phyloP scores from a whole-genome alignment of 2,888 invertebrate genomes.

The Apotomis betuletana region DNA sequence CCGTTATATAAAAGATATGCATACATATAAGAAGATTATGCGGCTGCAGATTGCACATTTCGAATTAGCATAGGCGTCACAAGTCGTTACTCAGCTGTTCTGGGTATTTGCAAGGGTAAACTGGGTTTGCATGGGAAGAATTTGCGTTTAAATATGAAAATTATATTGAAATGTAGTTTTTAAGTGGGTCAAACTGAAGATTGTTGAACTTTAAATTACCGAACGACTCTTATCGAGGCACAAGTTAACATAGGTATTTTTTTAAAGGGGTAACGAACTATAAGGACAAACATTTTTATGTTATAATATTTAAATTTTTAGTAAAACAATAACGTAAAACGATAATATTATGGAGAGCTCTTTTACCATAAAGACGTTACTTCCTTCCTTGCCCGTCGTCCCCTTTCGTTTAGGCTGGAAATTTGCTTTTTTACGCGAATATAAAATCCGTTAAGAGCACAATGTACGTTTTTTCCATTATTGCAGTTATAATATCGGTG shows the following conservation, averaged over 20 bases:
- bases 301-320: no score
- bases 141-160: constrained; percentile 11
- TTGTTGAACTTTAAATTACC: neutral
- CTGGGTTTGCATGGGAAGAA: constrained; percentile 47
- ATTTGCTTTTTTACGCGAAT: constrained; percentile 11
- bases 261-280: no score
- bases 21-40: constrained; percentile 41
- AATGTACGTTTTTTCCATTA: constrained; percentile 32
- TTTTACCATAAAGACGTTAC: neutral
- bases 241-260: no score
- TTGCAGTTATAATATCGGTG: constrained; percentile 50
- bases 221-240: no score
- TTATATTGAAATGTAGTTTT: neutral
- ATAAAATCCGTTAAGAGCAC: constrained; percentile 26
- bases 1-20: constrained; percentile 15
- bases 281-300: no score
- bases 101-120: constrained; percentile 49
- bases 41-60: constrained; percentile 52
- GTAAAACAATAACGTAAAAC: no score
- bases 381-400: constrained; percentile 9
- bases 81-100: constrained; percentile 58
- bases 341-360: neutral
- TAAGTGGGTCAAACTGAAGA: neutral
- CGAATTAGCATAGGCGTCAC: constrained; percentile 74
- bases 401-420: constrained; percentile 11